Percentiles rank a stretch among this genome's conserved stretches.
Conservation (phyloP, 2,797 vertebrate genomes). For the Agapornis canus region DNA sequence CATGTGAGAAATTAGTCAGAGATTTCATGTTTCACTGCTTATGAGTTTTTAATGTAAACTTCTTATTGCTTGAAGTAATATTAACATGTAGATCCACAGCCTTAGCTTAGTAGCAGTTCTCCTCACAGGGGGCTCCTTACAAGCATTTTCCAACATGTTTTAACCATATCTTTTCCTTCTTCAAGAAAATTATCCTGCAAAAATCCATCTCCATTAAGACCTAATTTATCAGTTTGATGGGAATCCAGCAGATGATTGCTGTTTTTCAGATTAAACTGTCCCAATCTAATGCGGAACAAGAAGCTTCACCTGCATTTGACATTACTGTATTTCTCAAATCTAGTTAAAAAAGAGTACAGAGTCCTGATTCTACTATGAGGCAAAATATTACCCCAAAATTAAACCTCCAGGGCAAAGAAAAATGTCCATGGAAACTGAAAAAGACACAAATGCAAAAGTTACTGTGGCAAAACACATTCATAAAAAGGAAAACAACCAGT, state of each 20-base stretch:
- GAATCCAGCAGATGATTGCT: neutral
- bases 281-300: neutral
- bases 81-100: neutral
- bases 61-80: neutral
- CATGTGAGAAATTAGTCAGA: neutral
- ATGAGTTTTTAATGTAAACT: neutral
- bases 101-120: neutral
- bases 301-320: neutral
- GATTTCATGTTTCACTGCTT: neutral
- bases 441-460: neutral
- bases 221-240: neutral
- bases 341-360: neutral
- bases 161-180: neutral
- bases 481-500: neutral
- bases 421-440: neutral
- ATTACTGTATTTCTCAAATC: neutral
- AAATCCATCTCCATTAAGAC: neutral
- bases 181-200: neutral
- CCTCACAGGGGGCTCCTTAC: neutral
- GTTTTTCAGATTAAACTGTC: neutral
- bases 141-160: neutral
- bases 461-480: neutral
- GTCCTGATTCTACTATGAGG: neutral
- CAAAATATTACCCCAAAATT: neutral
- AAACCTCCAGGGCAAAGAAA: neutral